Evolutionary conservation across 1,140 invertebrate genomes (phyloP).

Genomic region (Tetragnatha versicolor): DNA sequence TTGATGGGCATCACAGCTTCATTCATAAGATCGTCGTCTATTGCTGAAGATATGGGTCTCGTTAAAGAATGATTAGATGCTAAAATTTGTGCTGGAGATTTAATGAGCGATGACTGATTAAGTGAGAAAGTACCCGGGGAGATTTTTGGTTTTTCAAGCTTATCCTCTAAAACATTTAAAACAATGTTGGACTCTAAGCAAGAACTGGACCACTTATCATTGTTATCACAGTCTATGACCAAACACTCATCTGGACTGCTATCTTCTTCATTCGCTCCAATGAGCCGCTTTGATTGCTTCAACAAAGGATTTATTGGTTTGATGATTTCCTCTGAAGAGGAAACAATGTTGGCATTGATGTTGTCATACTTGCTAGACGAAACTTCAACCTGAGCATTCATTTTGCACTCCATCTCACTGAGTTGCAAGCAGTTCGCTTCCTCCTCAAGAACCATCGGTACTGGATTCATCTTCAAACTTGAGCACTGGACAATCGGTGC

Average conservation of each 20-base stretch:
- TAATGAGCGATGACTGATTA: constrained; percentile 49
- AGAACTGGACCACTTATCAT: constrained; percentile 52
- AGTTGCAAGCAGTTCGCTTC: constrained; percentile 19
- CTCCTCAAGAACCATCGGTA: constrained; percentile 29
- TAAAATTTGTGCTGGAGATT: constrained; percentile 51
- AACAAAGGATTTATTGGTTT: no score
- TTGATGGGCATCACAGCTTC: constrained; percentile 80
- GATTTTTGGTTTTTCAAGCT: constrained; percentile 45
- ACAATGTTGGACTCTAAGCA: constrained; percentile 35
- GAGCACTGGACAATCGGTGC: background rate
- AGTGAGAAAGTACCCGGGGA: constrained; percentile 36
- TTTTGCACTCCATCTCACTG: constrained; percentile 28
- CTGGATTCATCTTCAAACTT: constrained; percentile 15
- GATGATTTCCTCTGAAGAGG: constrained; percentile 41
- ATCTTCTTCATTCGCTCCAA: constrained; percentile 54
- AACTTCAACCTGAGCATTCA: constrained; percentile 16
- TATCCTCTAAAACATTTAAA: constrained; percentile 49
- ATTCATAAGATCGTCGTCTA: constrained; percentile 89
- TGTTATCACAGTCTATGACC: constrained; percentile 62
- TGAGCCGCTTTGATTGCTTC: constrained; percentile 36
- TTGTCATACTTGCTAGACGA: constrained; percentile 40
- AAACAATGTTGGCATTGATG: constrained; percentile 27
- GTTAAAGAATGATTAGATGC: constrained; percentile 57
- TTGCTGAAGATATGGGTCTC: constrained; percentile 75
- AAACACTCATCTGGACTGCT: constrained; percentile 64